A percentile compares a stretch with the other conserved stretches of the same genome.
Evolutionary conservation across 2,888 invertebrate genomes (phyloP).

Genomic region (Scrobipalpa atriplicella): DNA sequence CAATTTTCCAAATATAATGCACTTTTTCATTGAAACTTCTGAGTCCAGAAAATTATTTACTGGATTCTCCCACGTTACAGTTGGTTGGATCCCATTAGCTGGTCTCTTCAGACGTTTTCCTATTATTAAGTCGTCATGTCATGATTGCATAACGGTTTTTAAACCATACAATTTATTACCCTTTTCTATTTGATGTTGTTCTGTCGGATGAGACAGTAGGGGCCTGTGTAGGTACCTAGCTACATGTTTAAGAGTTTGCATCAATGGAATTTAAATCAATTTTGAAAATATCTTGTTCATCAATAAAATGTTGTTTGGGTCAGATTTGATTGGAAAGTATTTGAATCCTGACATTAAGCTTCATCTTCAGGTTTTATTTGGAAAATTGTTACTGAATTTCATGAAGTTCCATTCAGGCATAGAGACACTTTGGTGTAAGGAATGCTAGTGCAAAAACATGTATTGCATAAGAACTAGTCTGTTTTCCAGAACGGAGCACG

Average conservation of each 20-base stretch:
- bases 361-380: no score
- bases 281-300: no score
- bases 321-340: no score
- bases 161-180: constrained; percentile 18
- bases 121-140: constrained; percentile 19
- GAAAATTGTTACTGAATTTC: no score
- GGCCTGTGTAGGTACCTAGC: background rate
- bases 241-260: background rate
- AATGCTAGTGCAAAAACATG: constrained; percentile 28
- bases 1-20: background rate
- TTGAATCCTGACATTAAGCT: no score
- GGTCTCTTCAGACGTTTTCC: background rate
- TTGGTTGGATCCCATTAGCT: constrained; percentile 41
- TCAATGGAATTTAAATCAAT: background rate
- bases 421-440: background rate
- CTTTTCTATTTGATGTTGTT: constrained; percentile 19
- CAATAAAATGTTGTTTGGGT: no score
- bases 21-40: constrained; percentile 12
- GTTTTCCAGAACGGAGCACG: constrained; percentile 80
- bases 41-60: constrained; percentile 42
- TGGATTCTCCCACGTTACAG: constrained; percentile 50
- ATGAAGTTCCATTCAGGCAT: no score
- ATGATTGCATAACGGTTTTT: constrained; percentile 21
- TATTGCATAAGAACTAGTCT: constrained; percentile 76
- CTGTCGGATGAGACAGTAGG: constrained; percentile 23